Conservation (phyloP, 2,113 vertebrate species). For the Siphamia tubifer region DNA sequence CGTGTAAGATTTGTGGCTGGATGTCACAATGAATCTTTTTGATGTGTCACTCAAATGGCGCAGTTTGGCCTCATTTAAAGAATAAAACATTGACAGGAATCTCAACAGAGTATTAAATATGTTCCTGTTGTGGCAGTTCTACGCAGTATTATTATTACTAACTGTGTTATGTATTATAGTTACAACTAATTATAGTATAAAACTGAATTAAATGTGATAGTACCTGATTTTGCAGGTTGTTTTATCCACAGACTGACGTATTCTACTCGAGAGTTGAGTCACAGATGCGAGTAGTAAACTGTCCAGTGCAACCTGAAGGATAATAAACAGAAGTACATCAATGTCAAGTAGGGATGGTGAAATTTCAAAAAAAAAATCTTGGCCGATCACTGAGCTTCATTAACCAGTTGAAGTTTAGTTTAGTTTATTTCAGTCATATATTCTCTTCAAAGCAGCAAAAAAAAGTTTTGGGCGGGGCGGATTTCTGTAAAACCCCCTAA, state of each 20-base stretch:
- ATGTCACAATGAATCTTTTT: constrained; percentile 20
- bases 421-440: too few relatives aligned
- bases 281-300: constrained; percentile 92
- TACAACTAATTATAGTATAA: not conserved
- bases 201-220: not conserved
- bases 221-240: constrained; percentile 95
- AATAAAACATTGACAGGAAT: not conserved
- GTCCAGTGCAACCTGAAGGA: constrained; percentile 87
- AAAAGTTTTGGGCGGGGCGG: too few relatives aligned
- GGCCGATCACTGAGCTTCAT: too few relatives aligned
- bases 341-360: too few relatives aligned
- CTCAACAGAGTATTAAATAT: not conserved
- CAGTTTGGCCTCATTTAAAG: constrained; percentile 8
- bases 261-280: constrained; percentile 91
- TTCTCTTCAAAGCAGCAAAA: too few relatives aligned
- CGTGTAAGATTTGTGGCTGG: not conserved
- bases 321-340: not conserved
- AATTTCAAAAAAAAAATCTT: too few relatives aligned
- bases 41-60: constrained; percentile 45
- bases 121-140: not conserved
- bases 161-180: not conserved
- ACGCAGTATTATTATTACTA: not conserved
- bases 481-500: too few relatives aligned
- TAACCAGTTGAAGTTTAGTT: too few relatives aligned
- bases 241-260: constrained; percentile 94